phyloP scores from a whole-genome alignment of 2,888 invertebrate genomes.

The Tenthredo notha region DNA sequence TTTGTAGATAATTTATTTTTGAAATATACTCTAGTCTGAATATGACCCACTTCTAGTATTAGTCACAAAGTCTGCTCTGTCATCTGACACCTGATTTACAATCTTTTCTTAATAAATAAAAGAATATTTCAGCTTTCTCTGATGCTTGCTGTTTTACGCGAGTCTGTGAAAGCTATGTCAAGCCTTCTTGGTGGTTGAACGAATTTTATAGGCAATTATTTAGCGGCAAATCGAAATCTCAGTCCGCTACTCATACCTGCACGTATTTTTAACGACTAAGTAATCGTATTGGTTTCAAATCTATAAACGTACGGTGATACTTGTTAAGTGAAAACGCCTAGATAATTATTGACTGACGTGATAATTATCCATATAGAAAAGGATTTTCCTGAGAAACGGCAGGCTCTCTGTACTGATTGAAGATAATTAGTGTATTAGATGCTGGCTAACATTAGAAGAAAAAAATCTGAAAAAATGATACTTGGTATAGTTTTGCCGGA shows the following conservation, averaged over 20 bases:
- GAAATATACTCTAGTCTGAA: constrained; percentile 54
- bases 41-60: constrained; percentile 19
- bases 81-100: not conserved
- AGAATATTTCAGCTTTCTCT: constrained; percentile 38
- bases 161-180: constrained; percentile 26
- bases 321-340: not conserved
- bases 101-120: constrained; percentile 9
- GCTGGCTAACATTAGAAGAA: not conserved
- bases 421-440: not conserved
- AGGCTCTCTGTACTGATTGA: not conserved
- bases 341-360: not conserved
- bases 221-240: not conserved
- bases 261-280: not conserved
- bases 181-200: not conserved
- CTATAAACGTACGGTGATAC: not conserved
- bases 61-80: not conserved
- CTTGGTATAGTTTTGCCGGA: not conserved
- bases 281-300: not conserved
- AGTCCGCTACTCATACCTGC: not conserved
- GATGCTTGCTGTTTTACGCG: not conserved
- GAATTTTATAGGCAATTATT: not conserved
- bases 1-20: constrained; percentile 61
- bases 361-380: not conserved
- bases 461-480: not conserved
- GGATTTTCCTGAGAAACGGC: not conserved